Conservation (phyloP, 2,888 invertebrate species). For the Thecophora atra region DNA sequence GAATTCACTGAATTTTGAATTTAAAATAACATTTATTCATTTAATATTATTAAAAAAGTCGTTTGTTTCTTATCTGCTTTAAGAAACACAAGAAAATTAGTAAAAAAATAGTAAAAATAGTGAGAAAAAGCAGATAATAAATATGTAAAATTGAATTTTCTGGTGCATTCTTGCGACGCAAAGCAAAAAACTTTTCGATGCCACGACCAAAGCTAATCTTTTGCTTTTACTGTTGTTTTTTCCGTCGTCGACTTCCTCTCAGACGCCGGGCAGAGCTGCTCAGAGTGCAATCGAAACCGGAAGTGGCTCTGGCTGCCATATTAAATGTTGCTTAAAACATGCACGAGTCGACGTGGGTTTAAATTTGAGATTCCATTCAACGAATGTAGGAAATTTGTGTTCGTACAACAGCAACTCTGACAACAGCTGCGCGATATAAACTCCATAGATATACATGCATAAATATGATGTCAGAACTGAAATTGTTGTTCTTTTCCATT, state of each 20-base stretch:
- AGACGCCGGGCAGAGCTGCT: not conserved
- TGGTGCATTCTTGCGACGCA: too few species aligned
- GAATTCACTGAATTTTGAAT: too few species aligned
- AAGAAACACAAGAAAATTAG: too few species aligned
- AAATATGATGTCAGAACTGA: not conserved
- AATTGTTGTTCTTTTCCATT: not conserved
- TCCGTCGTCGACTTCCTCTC: conserved; percentile 6
- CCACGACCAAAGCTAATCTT: not conserved
- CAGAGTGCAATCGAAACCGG: conserved; percentile 26
- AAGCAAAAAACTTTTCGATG: not conserved
- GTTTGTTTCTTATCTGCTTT: too few species aligned
- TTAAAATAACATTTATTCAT: too few species aligned
- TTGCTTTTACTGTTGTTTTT: not conserved
- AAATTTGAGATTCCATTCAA: too few species aligned
- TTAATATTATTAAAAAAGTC: too few species aligned
- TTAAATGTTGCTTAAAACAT: conserved; percentile 8
- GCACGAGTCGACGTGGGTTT: not conserved
- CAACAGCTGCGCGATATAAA: conserved; percentile 20
- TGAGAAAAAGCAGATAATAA: too few species aligned
- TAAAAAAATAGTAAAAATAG: too few species aligned
- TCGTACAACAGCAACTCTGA: not conserved
- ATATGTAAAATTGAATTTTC: too few species aligned
- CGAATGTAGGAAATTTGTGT: too few species aligned
- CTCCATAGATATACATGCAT: too few species aligned
- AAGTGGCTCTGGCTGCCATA: conserved; percentile 23